Percentiles rank a stretch among this genome's conserved stretches.
Conservation (phyloP, 1,140 invertebrate species). For the Neodiprion fabricii region DNA sequence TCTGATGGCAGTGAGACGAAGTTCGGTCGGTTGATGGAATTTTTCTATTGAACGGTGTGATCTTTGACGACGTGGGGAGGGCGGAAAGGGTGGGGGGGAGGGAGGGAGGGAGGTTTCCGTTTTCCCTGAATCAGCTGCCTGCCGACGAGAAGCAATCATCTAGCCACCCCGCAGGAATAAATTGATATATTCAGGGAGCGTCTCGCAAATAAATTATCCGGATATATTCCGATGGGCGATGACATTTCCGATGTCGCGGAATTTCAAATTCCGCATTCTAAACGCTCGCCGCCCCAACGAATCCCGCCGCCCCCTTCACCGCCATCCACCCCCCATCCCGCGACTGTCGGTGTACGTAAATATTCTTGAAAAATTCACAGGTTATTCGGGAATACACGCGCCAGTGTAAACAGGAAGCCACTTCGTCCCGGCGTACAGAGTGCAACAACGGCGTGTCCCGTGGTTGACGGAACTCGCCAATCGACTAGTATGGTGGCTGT, state of each 20-base stretch:
- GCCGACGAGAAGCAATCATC: too few relatives aligned
- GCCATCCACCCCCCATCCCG: background rate
- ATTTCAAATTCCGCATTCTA: constrained; percentile 5
- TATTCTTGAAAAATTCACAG: constrained; percentile 5
- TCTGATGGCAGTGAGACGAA: too few relatives aligned
- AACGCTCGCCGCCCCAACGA: background rate
- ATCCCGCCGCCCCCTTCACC: background rate
- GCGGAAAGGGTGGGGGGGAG: too few relatives aligned
- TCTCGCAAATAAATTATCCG: background rate
- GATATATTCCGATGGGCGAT: background rate
- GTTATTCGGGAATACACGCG: background rate
- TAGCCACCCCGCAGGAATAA: background rate
- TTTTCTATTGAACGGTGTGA: too few relatives aligned
- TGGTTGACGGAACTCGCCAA: background rate
- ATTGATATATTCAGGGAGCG: constrained; percentile 2
- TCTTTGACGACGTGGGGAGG: too few relatives aligned
- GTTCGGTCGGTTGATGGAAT: too few relatives aligned
- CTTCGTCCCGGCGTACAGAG: background rate
- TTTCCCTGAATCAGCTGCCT: too few relatives aligned
- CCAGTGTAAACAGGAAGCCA: background rate
- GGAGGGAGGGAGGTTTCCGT: too few relatives aligned
- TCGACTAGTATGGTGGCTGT: background rate
- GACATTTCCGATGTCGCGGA: constrained; percentile 1
- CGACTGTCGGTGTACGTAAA: background rate
- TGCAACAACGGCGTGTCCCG: background rate